Base-by-base conservation (phyloP, 2,113 vertebrate species). In the Grammomys surdaster region DNA sequence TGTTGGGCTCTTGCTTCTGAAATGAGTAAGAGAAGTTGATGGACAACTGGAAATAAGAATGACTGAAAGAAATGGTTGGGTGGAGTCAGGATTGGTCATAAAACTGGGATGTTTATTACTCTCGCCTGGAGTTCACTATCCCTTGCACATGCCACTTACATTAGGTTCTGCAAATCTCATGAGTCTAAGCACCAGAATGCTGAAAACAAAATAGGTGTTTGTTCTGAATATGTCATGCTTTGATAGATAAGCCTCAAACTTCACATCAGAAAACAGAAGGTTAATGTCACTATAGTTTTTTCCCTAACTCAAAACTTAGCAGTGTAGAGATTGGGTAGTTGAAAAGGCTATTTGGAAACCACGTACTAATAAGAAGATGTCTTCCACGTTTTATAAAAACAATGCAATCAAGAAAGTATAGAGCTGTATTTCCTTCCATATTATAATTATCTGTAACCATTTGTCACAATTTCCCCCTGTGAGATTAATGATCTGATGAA, bases 321-420 rank as follows among this genome's bases (percentile, higher is more conserved):
- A 9, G 12, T 3, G 28, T 6, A 40, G 17, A 60, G 33, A 22
- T 33, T 31, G 76, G 24, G 20, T 76, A 28, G 12, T 31, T 65
- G 36, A 46, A 85, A 33, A 94, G 56, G 46, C 7, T 36, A 84
- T 33, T 43, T 69, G 67, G 48, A 85, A 92, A 84, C 54, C 19
- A 72, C 70, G 16, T 80, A 16, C 13, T 43, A 7, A n/a, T 5
- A 65, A 33, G 22, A 58, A 94, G n/a, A n/a, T 43, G 63, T 31
- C 76, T 88, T 51, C 46, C 46, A 31, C 46, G 24, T 95, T 92
- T 93, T 26, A 82, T 76, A 76, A 94, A 70, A 88, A 84, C 0
- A 85, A 40, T 19, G 5, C 22, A 60, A 87, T 46, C 2, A 26
- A 67, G 33, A 94, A 86, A 82, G 10, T 26, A 78, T 13, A 8